phyloP scores from a whole-genome alignment of 2,888 invertebrate genomes.

The Synergus japonicus region DNA sequence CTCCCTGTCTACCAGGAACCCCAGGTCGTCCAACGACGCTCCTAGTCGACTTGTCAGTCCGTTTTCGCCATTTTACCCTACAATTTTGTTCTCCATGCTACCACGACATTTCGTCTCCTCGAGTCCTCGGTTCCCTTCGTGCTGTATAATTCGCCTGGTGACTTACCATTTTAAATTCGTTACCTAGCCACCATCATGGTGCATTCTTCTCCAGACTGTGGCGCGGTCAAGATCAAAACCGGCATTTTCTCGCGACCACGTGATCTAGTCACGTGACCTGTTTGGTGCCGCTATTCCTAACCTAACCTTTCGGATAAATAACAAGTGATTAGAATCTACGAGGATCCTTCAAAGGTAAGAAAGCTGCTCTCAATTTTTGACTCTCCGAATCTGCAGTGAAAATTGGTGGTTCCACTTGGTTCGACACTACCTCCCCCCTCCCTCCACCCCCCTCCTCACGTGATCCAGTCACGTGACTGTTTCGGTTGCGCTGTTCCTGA shows the following conservation, averaged over 20 bases:
- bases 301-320: background rate
- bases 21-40: constrained; percentile 57
- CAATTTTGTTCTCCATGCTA: constrained; percentile 50
- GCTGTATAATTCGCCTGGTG: constrained; percentile 55
- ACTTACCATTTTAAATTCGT: constrained; percentile 67
- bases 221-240: constrained; percentile 58
- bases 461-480: constrained; percentile 49
- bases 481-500: background rate
- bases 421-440: too few species aligned
- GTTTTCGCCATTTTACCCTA: constrained; percentile 53
- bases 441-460: constrained; percentile 44
- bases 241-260: constrained; percentile 41
- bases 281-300: background rate
- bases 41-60: constrained; percentile 43
- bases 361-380: background rate
- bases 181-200: constrained; percentile 55
- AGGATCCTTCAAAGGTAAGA: background rate
- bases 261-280: constrained; percentile 49
- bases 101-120: constrained; percentile 53
- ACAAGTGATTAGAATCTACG: background rate
- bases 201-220: constrained; percentile 64
- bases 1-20: constrained; percentile 76
- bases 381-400: background rate
- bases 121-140: constrained; percentile 56
- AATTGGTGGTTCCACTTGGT: too few species aligned